Evolutionary conservation across 2,113 vertebrate genomes (phyloP), one percentile per base, ranked within the genome.

Genomic region (Jacana jacana): DNA sequence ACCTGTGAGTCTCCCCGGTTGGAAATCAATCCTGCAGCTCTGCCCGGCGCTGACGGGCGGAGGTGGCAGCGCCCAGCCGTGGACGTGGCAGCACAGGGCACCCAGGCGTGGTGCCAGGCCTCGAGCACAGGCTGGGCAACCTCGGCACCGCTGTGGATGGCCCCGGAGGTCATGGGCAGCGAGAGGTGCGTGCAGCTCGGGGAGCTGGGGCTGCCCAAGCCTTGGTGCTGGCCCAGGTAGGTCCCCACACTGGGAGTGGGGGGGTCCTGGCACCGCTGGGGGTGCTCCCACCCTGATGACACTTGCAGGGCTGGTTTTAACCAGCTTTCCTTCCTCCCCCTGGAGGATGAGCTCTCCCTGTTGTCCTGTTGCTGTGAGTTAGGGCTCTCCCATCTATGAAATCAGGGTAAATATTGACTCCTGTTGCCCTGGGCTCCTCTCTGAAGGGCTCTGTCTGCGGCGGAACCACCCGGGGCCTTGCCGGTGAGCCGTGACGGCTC

Each of bases 131-230:
- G 0, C 66, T 3, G 2, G 37, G 54, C 57, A 17, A 33, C 39
- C 66, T 42, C 17, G 5, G 68, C 37, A 10, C 48, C 0, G 9
- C 57, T 33, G 6, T n/a, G 0, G 25, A 7, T 1, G 3, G 20
- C 37, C 52, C 46, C 1, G 33, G 30, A 57, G n/a, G 17, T 15
- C 73, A 16, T 2, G 5, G 24, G 72, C 13, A 17, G 11, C 5
- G 0, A 30, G 28, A 60, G 6, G 1, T 0, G 1, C 10, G 7
- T 4, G 61, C 2, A 18, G 55, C 35, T 61, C 30, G 1, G 16
- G 44, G 44, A 28, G 57, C 57, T 25, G n/a, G 39, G n/a, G 66
- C 46, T 66, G 40, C 40, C 3, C 0, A 2, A 18, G 7, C 10
- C 19, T 13, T 5, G 10, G 60, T 7, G 18, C 1, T 3, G 39